Percentiles rank a stretch among this genome's conserved stretches.
Conservation (phyloP, 2,113 vertebrate genomes). For the Microcebus murinus region DNA sequence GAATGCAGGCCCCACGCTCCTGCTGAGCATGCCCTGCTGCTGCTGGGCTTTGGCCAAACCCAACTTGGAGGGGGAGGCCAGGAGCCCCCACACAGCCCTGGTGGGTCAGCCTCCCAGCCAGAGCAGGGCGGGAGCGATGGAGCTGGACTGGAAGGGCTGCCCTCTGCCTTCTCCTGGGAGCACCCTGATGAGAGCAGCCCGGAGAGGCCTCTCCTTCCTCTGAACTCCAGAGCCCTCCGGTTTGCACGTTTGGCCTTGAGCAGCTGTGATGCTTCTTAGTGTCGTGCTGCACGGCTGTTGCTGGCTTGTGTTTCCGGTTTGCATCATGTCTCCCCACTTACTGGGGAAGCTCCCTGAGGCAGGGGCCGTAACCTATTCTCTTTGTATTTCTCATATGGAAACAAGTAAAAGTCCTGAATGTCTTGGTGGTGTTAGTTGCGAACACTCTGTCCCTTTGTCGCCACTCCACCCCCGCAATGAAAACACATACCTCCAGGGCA, state of each 20-base stretch:
- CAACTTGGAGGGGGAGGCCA: background rate
- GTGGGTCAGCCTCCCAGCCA: background rate
- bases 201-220: background rate
- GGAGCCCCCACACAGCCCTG: background rate
- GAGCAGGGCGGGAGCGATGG: background rate
- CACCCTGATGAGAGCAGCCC: background rate
- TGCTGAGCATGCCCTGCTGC: accelerated
- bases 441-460: background rate
- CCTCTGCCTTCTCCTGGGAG: background rate
- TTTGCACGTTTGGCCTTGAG: background rate
- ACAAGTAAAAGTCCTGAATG: background rate
- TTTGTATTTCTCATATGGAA: background rate
- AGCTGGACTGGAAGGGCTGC: background rate
- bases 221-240: accelerated
- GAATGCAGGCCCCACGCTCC: accelerated
- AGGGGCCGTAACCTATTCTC: background rate
- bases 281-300: background rate
- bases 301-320: background rate
- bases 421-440: background rate
- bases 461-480: background rate
- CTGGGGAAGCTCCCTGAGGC: background rate
- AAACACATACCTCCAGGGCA: background rate
- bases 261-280: background rate
- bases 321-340: accelerated
- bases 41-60: background rate